These are phyloP conservation scores for Struthio camelus DNA, from an alignment of 2,113 vertebrate species.

Conservation along the genomic window DNA sequence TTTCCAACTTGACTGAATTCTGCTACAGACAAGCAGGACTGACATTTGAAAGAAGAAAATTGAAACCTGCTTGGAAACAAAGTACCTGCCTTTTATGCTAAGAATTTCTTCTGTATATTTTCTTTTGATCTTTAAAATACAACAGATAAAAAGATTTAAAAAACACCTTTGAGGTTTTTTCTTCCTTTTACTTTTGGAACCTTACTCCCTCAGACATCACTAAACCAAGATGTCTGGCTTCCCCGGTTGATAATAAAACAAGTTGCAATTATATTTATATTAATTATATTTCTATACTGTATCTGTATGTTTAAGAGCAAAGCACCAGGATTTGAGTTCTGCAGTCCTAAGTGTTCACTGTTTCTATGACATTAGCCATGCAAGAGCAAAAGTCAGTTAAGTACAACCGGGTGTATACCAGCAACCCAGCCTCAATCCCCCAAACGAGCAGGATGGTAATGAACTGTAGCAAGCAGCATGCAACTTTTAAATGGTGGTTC, in stretches of 20 bases:
- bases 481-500: neutral
- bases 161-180: neutral
- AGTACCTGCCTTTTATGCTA: neutral
- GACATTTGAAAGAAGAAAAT: neutral
- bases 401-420: neutral
- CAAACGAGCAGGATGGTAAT: neutral
- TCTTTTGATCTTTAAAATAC: neutral
- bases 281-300: neutral
- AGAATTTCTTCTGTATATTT: neutral
- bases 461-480: neutral
- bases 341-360: neutral
- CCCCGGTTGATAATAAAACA: neutral
- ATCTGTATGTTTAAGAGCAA: neutral
- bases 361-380: neutral
- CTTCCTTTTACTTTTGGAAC: neutral
- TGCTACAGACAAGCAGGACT: neutral
- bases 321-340: neutral
- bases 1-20: neutral
- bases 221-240: neutral
- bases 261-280: neutral
- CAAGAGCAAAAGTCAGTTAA: neutral
- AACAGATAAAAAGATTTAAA: neutral
- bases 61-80: constrained; percentile 17
- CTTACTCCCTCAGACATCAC: neutral
- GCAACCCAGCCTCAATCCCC: neutral